Conservation (phyloP, 1,140 invertebrate species). For the Delia radicum region DNA sequence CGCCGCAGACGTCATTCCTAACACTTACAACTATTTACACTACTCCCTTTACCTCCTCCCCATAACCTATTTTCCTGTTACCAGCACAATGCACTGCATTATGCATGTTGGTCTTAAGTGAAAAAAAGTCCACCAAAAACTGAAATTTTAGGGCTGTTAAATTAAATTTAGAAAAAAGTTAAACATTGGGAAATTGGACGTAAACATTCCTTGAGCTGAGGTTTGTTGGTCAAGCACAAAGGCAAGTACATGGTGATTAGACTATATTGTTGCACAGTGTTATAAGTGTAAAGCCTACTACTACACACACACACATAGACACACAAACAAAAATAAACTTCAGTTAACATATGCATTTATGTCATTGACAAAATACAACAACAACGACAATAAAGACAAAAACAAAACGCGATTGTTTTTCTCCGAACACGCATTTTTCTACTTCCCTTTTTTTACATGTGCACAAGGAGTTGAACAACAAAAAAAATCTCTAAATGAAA, state of each 20-base stretch:
- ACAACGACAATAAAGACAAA: neutral
- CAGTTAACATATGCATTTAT: constrained; percentile 1
- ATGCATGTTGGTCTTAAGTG: too few species aligned
- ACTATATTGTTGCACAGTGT: neutral
- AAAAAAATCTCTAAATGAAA: neutral
- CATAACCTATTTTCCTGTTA: too few species aligned
- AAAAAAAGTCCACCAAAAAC: too few species aligned
- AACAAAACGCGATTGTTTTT: neutral
- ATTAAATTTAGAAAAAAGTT: too few species aligned
- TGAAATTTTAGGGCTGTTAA: too few species aligned
- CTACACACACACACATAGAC: too few species aligned
- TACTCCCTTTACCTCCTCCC: too few species aligned
- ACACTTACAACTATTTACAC: too few species aligned
- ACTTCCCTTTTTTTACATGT: neutral
- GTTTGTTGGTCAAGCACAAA: neutral
- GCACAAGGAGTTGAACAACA: neutral
- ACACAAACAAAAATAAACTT: neutral
- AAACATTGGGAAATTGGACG: too few species aligned
- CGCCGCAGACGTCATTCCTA: too few species aligned
- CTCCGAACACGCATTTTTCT: neutral
- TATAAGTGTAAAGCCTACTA: neutral
- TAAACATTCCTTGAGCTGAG: too few species aligned
- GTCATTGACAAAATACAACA: constrained; percentile 1
- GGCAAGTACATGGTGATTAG: neutral
- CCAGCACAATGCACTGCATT: too few species aligned